Evolutionary conservation across 1,140 invertebrate genomes (phyloP).

Genomic region (Saccostrea cuccullata): DNA sequence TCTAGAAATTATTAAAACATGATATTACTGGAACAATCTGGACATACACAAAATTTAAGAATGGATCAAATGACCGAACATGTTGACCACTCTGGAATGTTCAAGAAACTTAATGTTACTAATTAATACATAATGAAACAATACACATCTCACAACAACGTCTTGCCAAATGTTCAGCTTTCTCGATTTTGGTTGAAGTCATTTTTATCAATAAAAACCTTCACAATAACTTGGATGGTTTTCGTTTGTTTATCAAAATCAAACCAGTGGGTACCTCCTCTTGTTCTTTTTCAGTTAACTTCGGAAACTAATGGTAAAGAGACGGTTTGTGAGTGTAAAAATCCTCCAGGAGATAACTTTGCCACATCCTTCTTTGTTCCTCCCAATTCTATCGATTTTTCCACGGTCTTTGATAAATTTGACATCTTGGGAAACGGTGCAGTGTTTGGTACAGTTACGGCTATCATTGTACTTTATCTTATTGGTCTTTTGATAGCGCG

Average conservation of each 20-base stretch:
- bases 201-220: background rate
- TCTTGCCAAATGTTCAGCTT: no score
- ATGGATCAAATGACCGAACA: no score
- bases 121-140: no score
- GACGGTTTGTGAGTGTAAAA: constrained; percentile 46
- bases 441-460: constrained; percentile 73
- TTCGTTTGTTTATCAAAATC: background rate
- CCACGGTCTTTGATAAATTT: constrained; percentile 77
- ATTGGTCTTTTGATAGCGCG: constrained; percentile 75
- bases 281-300: constrained; percentile 46
- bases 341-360: constrained; percentile 51
- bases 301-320: constrained; percentile 3
- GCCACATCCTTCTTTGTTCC: constrained; percentile 75
- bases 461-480: constrained; percentile 74
- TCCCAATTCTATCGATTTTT: constrained; percentile 80
- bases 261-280: background rate
- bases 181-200: no score
- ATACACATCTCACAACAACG: no score
- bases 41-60: no score
- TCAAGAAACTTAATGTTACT: no score
- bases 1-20: no score
- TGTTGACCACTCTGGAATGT: no score
- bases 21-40: no score
- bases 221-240: background rate
- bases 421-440: constrained; percentile 62